A percentile compares a stretch with the other conserved stretches of the same genome.
Evolutionary conservation across 1,140 invertebrate species (phyloP).

Genomic region (Physella acuta): DNA sequence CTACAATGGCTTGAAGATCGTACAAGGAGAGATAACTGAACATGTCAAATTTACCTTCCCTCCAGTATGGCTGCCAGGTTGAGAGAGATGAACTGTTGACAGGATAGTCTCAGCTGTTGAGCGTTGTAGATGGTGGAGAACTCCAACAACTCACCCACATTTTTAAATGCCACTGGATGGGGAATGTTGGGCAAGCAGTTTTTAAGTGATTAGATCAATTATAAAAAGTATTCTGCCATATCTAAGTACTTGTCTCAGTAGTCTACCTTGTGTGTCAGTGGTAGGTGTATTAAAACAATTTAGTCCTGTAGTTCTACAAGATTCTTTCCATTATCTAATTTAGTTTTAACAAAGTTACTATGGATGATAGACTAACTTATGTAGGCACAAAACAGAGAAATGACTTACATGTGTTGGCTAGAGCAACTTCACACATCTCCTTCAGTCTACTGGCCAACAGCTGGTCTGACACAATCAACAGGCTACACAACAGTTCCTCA

Average conservation of each 20-base stretch:
- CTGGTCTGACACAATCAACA: conserved; percentile 73
- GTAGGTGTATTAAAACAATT: too few relatives aligned
- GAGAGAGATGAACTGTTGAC: conserved; percentile 72
- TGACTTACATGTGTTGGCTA: conserved; percentile 63
- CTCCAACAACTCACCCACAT: conserved; percentile 70
- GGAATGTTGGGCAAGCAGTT: not conserved
- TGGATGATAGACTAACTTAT: too few relatives aligned
- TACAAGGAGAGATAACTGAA: not conserved
- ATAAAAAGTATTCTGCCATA: too few relatives aligned
- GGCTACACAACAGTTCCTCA: conserved; percentile 67
- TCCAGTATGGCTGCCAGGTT: conserved; percentile 73
- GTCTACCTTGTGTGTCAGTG: too few relatives aligned
- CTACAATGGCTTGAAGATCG: not conserved
- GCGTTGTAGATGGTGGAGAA: conserved; percentile 69
- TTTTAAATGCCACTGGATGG: conserved; percentile 68
- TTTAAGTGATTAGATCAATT: too few relatives aligned
- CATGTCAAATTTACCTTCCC: conserved; percentile 57
- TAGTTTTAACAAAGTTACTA: too few relatives aligned
- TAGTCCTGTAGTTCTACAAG: too few relatives aligned
- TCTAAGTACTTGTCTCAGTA: too few relatives aligned
- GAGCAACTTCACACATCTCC: conserved; percentile 69
- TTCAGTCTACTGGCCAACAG: conserved; percentile 69
- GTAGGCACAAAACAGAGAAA: too few relatives aligned
- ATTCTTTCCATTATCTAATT: too few relatives aligned
- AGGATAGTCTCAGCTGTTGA: conserved; percentile 67